Conservation (phyloP, 2,797 vertebrate species). For the Darevskia mixta region DNA sequence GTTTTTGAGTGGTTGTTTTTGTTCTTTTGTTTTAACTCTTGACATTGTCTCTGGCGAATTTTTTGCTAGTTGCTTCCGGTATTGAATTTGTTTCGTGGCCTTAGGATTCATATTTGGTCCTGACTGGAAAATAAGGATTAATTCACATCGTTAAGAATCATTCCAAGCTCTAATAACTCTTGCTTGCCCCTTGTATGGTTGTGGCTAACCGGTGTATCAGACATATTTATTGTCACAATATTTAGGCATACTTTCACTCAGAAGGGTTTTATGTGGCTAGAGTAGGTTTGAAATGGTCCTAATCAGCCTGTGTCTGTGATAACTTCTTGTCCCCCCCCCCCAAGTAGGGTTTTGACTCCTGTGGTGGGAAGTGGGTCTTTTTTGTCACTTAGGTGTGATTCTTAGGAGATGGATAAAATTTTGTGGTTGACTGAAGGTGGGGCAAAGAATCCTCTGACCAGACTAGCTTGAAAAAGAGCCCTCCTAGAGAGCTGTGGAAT, state of each 20-base stretch:
- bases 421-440: neutral
- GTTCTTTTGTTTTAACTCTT: slow-evolving; percentile 36
- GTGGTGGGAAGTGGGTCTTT: neutral
- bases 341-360: neutral
- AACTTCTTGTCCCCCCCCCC: too few species aligned
- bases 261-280: neutral
- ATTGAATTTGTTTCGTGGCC: slow-evolving; percentile 38
- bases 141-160: slow-evolving; percentile 23
- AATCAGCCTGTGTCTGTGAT: neutral
- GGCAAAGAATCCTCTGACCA: neutral
- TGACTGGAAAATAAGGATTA: neutral
- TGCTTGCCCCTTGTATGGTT: slow-evolving; percentile 21
- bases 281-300: neutral
- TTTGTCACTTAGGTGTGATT: neutral
- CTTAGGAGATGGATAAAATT: neutral
- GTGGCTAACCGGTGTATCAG: neutral
- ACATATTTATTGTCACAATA: neutral
- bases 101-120: slow-evolving; percentile 26
- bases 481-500: neutral
- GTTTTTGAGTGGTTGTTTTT: neutral
- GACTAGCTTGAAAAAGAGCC: neutral
- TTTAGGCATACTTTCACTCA: neutral
- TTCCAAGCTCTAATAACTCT: slow-evolving; percentile 28
- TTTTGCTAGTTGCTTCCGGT: slow-evolving; percentile 26
- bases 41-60: slow-evolving; percentile 29